Base-by-base conservation (phyloP, 1,140 invertebrate genomes). In the Ceratina japonica region DNA sequence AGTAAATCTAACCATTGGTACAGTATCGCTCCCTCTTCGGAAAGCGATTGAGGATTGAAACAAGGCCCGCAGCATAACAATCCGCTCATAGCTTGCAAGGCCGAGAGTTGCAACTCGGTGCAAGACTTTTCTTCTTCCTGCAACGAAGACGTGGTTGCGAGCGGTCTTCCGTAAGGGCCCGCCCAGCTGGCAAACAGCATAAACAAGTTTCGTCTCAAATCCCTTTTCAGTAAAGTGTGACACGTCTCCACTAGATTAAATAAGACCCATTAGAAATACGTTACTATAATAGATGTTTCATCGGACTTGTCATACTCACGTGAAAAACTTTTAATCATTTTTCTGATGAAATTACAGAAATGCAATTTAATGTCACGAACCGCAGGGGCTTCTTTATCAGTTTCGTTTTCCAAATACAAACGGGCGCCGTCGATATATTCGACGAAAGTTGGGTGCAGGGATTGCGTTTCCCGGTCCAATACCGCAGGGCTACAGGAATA, bases 381-480 rank as follows among this genome's bases (percentile, higher is more conserved):
- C 89, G 94, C 94, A 71, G 95, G 93, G 61, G 95, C 96, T 88
- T 97, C 97, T 91, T 98, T 98, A 84, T 98, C 97, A 15, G 95
- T 95, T 91, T 99, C 98, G 78, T 95, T 95, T 92, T 99, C 98
- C 12, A 99, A 91, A 91, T 97, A 98, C 49, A 97, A 94, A 49
- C 98, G 94, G 20, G 97, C 97, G 0, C 98, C 98, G 87, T 99
- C 98, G 84, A 99, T 96, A 86, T 99, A 99, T 88, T 99, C 98
- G 7, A 98, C 95, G 86, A 99, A 96, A 3, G 96, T 96, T 13
- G 96, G 95, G 91, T 97, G 97, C 31, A 99, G 91, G 0, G 96
- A 95, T 89, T 95, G 96, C 4, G 95, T 95, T 80, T 97, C 96
- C 77, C 95, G 94, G 89, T 99, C 98, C 65, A 99, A 90, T 3